Base-by-base conservation (phyloP, 2,113 vertebrate species). In the Cyanoderma ruficeps region DNA sequence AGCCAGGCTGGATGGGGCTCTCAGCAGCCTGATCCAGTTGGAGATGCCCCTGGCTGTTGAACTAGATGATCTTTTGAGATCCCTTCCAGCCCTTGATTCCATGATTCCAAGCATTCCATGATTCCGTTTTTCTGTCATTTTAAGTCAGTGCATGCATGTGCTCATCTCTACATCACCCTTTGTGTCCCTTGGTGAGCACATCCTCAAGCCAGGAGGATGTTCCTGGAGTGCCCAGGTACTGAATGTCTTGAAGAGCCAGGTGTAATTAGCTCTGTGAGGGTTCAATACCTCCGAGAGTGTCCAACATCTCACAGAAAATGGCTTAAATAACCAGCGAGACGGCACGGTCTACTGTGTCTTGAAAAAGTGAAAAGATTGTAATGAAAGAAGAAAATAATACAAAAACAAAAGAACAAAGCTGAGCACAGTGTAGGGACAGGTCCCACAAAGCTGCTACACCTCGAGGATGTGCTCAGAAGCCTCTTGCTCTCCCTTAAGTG, bases 131-230 rank as follows among this genome's bases (percentile, higher is more conserved):
- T 42, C 41, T 7, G 2, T 12, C 15, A 23, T 28, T 49, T 37
- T 10, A 2, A 17, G 6, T 15, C 2, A 3, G 10, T 4, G 6
- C 7, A 1, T 1, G 2, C 0, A 0, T 12, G 10, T 9, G 14
- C 23, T 70, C 53, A 12, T 7, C 60, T 28, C 47, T 21, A 5
- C 31, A 6, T 16, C 44, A 37, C 24, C 30, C 28, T 10, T 53
- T 41, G n/a, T 37, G 13, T 2, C 0, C 1, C 0, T 30, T 8
- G 25, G 3, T 41, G 61, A 56, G 30, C 2, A 2, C 42, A 49
- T 35, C 53, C 57, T 87, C n/a, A 16, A 31, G 10, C 41, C 44
- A 8, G 9, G 15, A 15, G 10, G 77, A 46, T 11, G 39, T 30
- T 8, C 20, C 39, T 55, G 3, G 8, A 17, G 12, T 35, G 23